phyloP scores from a whole-genome alignment of 2,113 vertebrate genomes.

The Bubalus kerabau region DNA sequence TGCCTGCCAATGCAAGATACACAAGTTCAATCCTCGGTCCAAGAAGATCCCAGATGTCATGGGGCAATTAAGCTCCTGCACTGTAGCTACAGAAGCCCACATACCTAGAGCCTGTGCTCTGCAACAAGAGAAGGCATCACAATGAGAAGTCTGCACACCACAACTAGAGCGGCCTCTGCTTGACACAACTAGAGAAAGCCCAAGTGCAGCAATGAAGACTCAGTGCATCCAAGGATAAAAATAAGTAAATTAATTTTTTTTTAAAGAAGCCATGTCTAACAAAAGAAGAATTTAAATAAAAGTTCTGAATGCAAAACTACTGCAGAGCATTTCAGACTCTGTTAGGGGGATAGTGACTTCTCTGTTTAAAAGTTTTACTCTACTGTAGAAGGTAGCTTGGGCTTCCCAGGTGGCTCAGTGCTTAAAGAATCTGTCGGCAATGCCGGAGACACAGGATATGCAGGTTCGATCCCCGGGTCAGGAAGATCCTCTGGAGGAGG shows the following conservation, averaged over 20 bases:
- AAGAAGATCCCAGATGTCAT: not conserved
- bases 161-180: not conserved
- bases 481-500: not conserved
- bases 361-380: not conserved
- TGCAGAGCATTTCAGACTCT: not conserved
- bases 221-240: not conserved
- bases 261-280: not conserved
- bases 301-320: not conserved
- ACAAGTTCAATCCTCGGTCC: not conserved
- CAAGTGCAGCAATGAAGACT: accelerated
- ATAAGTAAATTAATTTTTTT: not conserved
- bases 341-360: not conserved
- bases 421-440: not conserved
- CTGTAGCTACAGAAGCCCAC: not conserved
- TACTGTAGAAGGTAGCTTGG: not conserved
- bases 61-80: not conserved
- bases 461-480: not conserved
- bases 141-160: not conserved
- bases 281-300: not conserved
- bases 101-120: not conserved
- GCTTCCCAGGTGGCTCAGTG: not conserved
- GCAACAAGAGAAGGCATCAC: not conserved
- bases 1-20: not conserved
- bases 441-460: not conserved
- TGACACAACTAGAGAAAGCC: not conserved